Base-by-base conservation (phyloP, 2,888 invertebrate genomes). In the Pseudococcus longispinus region DNA sequence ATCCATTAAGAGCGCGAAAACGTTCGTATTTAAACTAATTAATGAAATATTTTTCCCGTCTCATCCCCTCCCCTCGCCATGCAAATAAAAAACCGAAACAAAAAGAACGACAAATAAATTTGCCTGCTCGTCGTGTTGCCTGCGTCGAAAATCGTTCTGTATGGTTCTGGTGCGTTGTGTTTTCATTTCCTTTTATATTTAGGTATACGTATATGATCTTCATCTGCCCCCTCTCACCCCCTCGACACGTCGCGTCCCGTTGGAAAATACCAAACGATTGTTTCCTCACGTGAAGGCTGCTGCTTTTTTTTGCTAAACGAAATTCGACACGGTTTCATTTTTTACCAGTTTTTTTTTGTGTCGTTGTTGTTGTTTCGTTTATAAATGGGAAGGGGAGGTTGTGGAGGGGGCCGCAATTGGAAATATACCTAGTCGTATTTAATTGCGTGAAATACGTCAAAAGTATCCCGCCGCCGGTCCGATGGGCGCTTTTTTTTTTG, bases 11-110 rank as follows among this genome's bases (percentile, higher is more conserved):
- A 70, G 70, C 29, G 26, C 70, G 15, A 29, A 70, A 70, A 70
- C 70, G 70, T 70, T 70, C 23, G 60, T 70, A 70, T 70, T 70
- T 70, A 70, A 70, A 70, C 70, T 70, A 70, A 70, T 70, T 70
- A 70, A 70, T 70, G 70, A 29, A 29, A 70, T 29, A 70, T 15
- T 70, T n/a, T 11, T 70, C 15, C 29, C 6, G 1, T 70, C 18
- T 6, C 13, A 9, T 13, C 20, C 23, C 26, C 13, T 1, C 51
- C 3, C n/a, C n/a, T n/a, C 51, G 3, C 13, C 44, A n/a, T 4
- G 0, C 13, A 46, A 6, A 46, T 46, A 46, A 6, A 51, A 51
- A 51, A 51, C n/a, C n/a, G n/a, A n/a, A 51, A 46, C 13, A 46
- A 55, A 26, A 65, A 65, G 20, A 29, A 70, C 29, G 70, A 70